These are phyloP conservation scores for Orussus abietinus DNA, from an alignment of 1,140 invertebrate species.

Conservation along the genomic window DNA sequence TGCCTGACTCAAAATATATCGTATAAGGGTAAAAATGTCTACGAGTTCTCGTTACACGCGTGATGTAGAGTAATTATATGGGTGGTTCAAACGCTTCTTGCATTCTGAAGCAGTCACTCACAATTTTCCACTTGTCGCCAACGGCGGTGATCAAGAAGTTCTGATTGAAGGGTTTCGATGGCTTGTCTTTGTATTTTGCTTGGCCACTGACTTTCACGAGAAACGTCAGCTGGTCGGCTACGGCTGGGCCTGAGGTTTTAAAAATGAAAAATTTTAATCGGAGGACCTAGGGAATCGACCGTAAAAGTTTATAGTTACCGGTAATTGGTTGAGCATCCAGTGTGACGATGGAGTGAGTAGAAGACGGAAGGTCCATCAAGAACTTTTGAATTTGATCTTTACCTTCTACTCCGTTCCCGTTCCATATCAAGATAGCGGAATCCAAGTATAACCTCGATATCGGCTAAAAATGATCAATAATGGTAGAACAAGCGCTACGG, in stretches of 20 bases:
- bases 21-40: no score
- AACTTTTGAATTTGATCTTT: conserved; percentile 76
- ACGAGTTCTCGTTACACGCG: no score
- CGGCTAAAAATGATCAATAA: conserved; percentile 51
- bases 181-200: conserved; percentile 63
- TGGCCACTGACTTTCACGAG: conserved; percentile 72
- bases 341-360: conserved; percentile 66
- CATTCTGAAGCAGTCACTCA: conserved; percentile 75
- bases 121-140: conserved; percentile 85
- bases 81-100: conserved; percentile 56
- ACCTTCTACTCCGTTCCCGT: conserved; percentile 74
- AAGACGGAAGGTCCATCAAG: conserved; percentile 67
- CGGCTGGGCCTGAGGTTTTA: conserved; percentile 50
- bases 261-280: conserved; percentile 11
- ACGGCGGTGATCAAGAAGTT: conserved; percentile 78
- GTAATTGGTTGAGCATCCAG: conserved; percentile 76
- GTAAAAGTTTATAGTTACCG: conserved; percentile 48
- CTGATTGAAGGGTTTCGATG: conserved; percentile 68
- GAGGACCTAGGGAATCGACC: conserved; percentile 11
- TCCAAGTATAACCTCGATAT: conserved; percentile 77
- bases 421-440: conserved; percentile 77
- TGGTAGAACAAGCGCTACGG: conserved; percentile 8
- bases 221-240: conserved; percentile 66
- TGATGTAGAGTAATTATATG: no score
- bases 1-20: no score